Conservation (phyloP, 2,113 vertebrate genomes). For the Uria lomvia region DNA sequence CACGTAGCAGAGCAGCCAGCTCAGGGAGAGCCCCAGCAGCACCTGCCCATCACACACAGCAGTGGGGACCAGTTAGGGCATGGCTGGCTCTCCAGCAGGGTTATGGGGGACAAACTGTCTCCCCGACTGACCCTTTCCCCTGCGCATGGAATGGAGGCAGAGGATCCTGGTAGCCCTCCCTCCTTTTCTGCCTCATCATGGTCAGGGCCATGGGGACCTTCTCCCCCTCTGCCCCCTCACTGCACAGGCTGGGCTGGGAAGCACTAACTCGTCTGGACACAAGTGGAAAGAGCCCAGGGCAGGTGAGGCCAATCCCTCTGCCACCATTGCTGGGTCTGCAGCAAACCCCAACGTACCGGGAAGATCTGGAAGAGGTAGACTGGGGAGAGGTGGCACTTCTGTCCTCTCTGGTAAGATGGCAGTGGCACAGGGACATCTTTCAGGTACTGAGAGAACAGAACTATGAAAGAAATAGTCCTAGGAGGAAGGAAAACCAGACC, state of each 20-base stretch:
- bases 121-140: background rate
- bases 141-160: background rate
- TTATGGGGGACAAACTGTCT: background rate
- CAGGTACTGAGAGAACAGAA: slow-evolving; percentile 96
- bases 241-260: background rate
- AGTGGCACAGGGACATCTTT: slow-evolving; percentile 81
- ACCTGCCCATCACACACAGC: slow-evolving; percentile 75
- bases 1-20: slow-evolving; percentile 88
- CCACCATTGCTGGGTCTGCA: background rate
- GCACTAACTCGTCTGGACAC: rapidly evolving
- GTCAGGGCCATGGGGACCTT: background rate
- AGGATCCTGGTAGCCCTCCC: background rate
- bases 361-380: slow-evolving; percentile 92
- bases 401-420: slow-evolving; percentile 77
- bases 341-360: slow-evolving; percentile 75
- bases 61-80: background rate
- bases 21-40: slow-evolving; percentile 86
- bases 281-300: background rate
- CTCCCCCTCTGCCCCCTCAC: background rate
- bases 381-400: slow-evolving; percentile 75
- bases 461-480: slow-evolving; percentile 88
- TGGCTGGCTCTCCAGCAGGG: rapidly evolving
- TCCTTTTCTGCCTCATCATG: background rate
- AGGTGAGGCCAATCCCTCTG: background rate
- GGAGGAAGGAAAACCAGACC: background rate